These are phyloP conservation scores for Cyanoderma ruficeps DNA, from an alignment of 2,113 vertebrate genomes.

Conservation along the genomic window DNA sequence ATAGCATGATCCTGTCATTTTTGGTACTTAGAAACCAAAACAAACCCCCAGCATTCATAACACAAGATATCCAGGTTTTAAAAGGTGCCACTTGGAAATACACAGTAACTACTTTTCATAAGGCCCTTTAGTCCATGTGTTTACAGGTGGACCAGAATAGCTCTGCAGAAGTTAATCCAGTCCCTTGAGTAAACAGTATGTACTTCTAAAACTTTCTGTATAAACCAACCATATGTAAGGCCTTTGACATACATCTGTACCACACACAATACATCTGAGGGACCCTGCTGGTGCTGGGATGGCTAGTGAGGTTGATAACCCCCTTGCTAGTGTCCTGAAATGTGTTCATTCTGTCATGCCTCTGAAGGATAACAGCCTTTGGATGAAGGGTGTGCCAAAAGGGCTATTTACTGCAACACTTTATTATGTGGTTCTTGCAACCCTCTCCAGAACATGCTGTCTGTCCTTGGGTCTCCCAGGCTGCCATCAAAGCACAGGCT, in stretches of 20 bases:
- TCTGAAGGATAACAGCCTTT: not conserved
- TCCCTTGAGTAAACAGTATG: slow-evolving; percentile 30
- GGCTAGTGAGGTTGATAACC: not conserved
- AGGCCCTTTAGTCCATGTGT: slow-evolving; percentile 7
- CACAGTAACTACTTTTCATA: slow-evolving; percentile 26
- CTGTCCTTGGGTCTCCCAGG: not conserved
- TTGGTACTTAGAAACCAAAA: slow-evolving; percentile 35
- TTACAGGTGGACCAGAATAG: slow-evolving; percentile 55
- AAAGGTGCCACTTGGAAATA: slow-evolving; percentile 33
- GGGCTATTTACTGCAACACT: not conserved
- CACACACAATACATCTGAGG: not conserved
- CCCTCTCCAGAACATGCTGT: not conserved
- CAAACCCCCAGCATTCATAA: not conserved
- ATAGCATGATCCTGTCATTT: slow-evolving; percentile 24
- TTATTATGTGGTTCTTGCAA: not conserved
- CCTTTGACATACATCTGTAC: not conserved
- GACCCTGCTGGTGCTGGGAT: not conserved
- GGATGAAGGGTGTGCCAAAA: not conserved
- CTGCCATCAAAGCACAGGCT: not conserved
- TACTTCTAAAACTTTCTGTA: slow-evolving; percentile 10
- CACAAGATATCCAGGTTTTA: not conserved
- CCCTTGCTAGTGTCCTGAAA: not conserved
- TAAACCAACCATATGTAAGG: slow-evolving; percentile 17
- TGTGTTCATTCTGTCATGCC: not conserved
- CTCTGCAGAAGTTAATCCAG: slow-evolving; percentile 40